Conservation (phyloP, 2,888 invertebrate species). For the Tipula lateralis region DNA sequence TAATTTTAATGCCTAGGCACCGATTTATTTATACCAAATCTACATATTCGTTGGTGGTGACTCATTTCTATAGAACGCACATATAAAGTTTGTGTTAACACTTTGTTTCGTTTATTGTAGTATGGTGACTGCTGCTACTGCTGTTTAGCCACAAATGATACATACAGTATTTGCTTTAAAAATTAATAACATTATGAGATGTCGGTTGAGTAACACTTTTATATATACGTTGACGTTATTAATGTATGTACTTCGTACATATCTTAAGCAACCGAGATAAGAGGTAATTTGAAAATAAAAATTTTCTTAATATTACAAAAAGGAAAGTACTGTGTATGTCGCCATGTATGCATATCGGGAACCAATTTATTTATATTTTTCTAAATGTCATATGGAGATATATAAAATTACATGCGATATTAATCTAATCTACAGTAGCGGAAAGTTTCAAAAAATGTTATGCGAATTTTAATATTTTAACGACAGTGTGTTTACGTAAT, state of each 20-base stretch:
- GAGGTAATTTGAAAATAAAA: background rate
- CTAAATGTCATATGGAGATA: background rate
- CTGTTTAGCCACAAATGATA: background rate
- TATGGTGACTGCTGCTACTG: background rate
- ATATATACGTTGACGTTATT: background rate
- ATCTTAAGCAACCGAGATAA: background rate
- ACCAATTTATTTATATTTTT: background rate
- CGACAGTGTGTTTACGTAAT: background rate
- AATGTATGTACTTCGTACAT: background rate
- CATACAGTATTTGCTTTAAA: background rate
- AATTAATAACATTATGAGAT: background rate
- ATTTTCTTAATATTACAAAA: background rate
- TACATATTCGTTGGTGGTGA: background rate
- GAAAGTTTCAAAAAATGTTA: background rate
- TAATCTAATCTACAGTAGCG: constrained; percentile 1
- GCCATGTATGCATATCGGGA: background rate
- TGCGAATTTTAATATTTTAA: background rate
- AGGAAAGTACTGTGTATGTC: background rate
- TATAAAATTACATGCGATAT: constrained; percentile 1
- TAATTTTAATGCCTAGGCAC: background rate
- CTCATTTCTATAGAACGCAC: background rate
- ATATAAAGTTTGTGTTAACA: background rate
- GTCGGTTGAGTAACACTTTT: background rate
- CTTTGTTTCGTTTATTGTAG: background rate
- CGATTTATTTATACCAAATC: background rate